Base-by-base conservation (phyloP, 2,797 vertebrate species). In the Tangara arthus region DNA sequence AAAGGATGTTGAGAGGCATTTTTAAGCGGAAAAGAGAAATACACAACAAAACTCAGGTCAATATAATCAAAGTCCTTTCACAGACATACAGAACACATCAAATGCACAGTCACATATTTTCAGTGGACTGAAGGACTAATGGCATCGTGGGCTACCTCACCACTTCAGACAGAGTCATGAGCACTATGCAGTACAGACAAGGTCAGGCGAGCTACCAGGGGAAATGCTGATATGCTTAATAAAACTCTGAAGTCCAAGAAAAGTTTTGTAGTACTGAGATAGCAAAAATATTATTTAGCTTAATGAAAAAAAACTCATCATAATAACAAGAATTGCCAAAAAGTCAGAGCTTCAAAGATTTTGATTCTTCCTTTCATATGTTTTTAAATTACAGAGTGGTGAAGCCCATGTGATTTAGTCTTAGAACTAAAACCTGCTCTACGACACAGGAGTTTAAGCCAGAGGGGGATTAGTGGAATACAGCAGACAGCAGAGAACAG, bases 171-270 rank as follows among this genome's bases (percentile, higher is more conserved):
- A 37, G 42, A 84, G 53, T n/a, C 61, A 30, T 0, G 0, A 32
- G 39, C 23, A 23, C 50, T 0, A 0, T 9, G 42, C 47, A 57
- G 42, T 15, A 50, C 35, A 50, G 28, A 42, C 41, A 5, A 0
- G 6, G 71, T 44, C 57, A 59, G 27, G 30, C 53, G 27, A 88
- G 39, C 41, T 46, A 42, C 27, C 44, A 72, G 24, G 12, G 34
- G 46, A 92, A 86, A 69, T 55, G 23, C 18, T 53, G 22, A n/a
- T 22, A 30, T 13, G 41, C 44, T 66, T 60, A 72, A 87, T 37
- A 77, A 42, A 82, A 57, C 24, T 44, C 26, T 35, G 14, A 73
- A 70, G 27, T 39, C 46, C 28, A 52, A 60, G 50, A 61, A 87
- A 64, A 19, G 50, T 80, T 32, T 23, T 55, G 12, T 5, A 66